Conservation (phyloP, 53 echinoderm and acorn worm species). For the Astropecten irregularis region DNA sequence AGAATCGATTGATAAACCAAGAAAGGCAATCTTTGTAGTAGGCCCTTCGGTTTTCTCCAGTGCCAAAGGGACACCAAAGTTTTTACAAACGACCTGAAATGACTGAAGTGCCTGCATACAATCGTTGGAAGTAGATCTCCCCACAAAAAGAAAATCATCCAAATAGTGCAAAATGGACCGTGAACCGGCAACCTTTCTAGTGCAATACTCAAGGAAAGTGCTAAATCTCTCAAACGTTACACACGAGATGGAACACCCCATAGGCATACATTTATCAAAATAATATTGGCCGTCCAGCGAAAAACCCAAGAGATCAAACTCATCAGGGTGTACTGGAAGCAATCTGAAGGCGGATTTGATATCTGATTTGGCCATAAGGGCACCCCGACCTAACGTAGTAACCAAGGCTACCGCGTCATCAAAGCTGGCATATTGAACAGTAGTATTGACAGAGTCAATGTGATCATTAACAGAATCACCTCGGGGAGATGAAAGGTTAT, state of each 20-base stretch:
- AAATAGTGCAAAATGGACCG: slow-evolving; percentile 7
- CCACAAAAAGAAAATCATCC: slow-evolving; percentile 26
- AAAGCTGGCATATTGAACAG: slow-evolving; percentile 12
- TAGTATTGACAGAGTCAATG: not conserved
- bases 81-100: slow-evolving; percentile 6
- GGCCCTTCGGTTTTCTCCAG: slow-evolving; percentile 21
- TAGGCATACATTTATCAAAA: slow-evolving; percentile 31
- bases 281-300: not conserved
- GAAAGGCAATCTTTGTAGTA: not conserved
- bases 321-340: slow-evolving; percentile 22
- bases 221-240: slow-evolving; percentile 10
- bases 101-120: not conserved
- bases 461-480: slow-evolving; percentile 26
- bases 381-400: not conserved
- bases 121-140: not conserved
- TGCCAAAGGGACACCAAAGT: slow-evolving; percentile 23
- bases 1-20: not conserved
- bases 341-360: slow-evolving; percentile 28
- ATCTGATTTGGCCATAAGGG: no score
- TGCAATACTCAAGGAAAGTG: no score
- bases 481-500: not conserved
- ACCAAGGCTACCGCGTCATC: slow-evolving; percentile 22
- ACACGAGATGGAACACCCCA: slow-evolving; percentile 11
- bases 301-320: slow-evolving; percentile 25
- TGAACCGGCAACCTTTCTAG: no score